These are phyloP conservation scores for Armadillidium nasatum DNA, from an alignment of 1,140 invertebrate genomes.

Conservation along the genomic window DNA sequence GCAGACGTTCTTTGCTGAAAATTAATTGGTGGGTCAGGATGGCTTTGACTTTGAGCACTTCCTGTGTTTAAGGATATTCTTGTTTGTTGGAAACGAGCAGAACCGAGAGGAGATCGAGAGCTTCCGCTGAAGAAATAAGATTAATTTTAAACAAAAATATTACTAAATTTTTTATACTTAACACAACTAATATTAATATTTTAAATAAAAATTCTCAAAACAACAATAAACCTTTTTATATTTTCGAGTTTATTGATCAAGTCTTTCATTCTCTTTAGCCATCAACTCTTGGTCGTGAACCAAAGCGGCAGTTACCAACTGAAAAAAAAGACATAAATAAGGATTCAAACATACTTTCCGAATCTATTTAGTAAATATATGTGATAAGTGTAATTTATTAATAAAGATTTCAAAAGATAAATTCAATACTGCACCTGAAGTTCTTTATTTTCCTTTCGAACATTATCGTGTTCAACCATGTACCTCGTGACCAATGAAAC, in stretches of 20 bases:
- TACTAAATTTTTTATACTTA: no score
- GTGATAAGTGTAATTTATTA: no score
- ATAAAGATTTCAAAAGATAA: no score
- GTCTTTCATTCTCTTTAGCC: constrained; percentile 80
- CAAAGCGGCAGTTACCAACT: constrained; percentile 66
- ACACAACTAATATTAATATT: no score
- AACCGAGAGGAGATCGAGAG: not conserved
- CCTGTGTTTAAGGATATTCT: not conserved
- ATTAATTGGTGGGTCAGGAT: not conserved
- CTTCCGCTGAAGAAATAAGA: not conserved
- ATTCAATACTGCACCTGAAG: constrained; percentile 56
- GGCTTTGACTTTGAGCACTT: not conserved
- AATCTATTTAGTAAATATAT: not conserved
- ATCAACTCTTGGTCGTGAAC: constrained; percentile 83
- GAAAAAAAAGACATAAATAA: not conserved
- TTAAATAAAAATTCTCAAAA: no score
- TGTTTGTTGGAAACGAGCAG: not conserved
- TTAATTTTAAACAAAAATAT: no score
- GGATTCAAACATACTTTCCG: not conserved
- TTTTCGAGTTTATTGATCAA: constrained; percentile 82
- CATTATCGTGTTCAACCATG: constrained; percentile 75
- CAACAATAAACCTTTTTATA: constrained; percentile 65
- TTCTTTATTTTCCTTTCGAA: constrained; percentile 80
- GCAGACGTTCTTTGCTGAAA: not conserved
- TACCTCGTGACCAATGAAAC: constrained; percentile 68